Evolutionary conservation across 2,113 vertebrate genomes (phyloP), one percentile per base, ranked within the genome.

Genomic region (Microcebus jonahi): DNA sequence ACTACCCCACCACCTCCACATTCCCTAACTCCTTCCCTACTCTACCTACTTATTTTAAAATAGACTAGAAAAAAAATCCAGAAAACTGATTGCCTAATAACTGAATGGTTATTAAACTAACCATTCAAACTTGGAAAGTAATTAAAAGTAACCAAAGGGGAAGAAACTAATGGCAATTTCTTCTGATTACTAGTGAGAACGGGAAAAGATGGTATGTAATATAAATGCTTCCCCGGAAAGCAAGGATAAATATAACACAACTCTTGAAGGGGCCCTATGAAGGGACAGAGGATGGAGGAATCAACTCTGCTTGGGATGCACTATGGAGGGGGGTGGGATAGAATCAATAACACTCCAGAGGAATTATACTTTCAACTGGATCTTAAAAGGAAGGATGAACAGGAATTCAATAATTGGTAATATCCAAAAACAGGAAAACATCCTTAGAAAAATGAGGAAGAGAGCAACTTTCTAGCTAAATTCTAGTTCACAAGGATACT

Each of bases 401-500:
- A 93, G 55, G 21, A 73, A 91, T 68, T 79, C 25, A 96, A 59
- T 57, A 59, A 95, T 84, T 45, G 90, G 12, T 70, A 96, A 67
- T 48, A 91, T 73, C 86, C 20, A 82, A 94, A 93, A 83, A 65
- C 14, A 88, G 48, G n/a, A 48, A 39, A 81, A 82, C 1, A 73
- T 88, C 93, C 71, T 50, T 39, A 9, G 55, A 27, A 94, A 96
- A 97, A 67, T n/a, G 13, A 94, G 67, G 14, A 83, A 61, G 42
- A 94, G 2, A 95, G 21, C 39, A 89, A 82, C 5, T 94, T 95
- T 67, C 85, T 80, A 71, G 25, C 45, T 96, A 53, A 94, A 92
- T 79, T 88, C 45, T 86, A 94, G 27, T 42, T 92, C 25, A 85
- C 7, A 77, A 27, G 15, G 31, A 36, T 73, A 95, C 2, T 13